Evolutionary conservation across 2,113 vertebrate genomes (phyloP).

Genomic region (Pelecanus crispus): DNA sequence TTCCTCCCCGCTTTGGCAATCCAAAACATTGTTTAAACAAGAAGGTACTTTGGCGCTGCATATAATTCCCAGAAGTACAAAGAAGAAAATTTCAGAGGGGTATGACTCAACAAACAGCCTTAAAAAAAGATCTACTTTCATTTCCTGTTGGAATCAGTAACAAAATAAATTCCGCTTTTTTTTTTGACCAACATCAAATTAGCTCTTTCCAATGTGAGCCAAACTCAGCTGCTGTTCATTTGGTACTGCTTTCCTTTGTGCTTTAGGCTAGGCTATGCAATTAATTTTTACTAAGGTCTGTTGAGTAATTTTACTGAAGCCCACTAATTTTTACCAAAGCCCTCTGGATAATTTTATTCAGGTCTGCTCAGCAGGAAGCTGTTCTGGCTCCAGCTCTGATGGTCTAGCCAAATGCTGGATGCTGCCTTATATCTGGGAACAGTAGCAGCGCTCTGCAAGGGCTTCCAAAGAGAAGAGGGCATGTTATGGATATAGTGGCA

Average conservation of each 20-base stretch:
- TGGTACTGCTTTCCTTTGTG: constrained; percentile 10
- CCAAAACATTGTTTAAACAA: constrained; percentile 20
- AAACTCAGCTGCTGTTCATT: constrained; percentile 28
- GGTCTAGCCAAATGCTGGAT: constrained; percentile 19
- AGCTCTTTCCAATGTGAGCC: background rate
- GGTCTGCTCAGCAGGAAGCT: constrained; percentile 34
- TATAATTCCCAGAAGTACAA: constrained; percentile 30
- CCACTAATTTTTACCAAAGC: constrained; percentile 37
- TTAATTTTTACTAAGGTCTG: constrained; percentile 55
- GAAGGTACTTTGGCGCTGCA: constrained; percentile 25
- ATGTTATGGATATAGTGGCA: background rate
- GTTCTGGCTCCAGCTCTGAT: constrained; percentile 13
- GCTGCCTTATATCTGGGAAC: background rate
- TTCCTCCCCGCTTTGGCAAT: background rate
- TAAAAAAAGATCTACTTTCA: constrained; percentile 11
- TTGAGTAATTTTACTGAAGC: constrained; percentile 46
- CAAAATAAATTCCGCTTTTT: background rate
- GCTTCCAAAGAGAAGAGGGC: background rate
- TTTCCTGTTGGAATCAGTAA: constrained; percentile 25
- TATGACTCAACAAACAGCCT: constrained; percentile 24
- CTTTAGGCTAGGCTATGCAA: constrained; percentile 32
- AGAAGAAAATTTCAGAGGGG: constrained; percentile 20
- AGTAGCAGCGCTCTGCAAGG: background rate
- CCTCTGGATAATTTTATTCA: constrained; percentile 42
- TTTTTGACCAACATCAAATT: background rate